Conservation (phyloP, 2,888 invertebrate species). For the Cryptus viduatorius region DNA sequence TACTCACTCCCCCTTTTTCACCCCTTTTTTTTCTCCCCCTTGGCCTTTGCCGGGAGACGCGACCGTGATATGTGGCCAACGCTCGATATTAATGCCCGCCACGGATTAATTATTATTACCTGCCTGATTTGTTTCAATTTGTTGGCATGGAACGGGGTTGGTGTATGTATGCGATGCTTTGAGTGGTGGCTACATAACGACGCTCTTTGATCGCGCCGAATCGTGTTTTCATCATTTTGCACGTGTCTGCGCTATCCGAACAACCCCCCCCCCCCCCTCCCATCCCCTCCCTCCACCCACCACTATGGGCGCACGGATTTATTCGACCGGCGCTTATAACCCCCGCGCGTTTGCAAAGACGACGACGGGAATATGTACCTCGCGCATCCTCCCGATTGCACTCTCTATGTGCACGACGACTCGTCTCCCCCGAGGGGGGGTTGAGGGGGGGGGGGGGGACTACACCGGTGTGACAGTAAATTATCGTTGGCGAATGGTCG, state of each 20-base stretch:
- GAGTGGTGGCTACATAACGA: conserved; percentile 11
- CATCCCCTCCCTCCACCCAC: not conserved
- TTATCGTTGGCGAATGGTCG: conserved; percentile 51
- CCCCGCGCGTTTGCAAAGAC: conserved; percentile 59
- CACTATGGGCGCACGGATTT: conserved; percentile 34
- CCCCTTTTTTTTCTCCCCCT: conserved; percentile 43
- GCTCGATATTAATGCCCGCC: conserved; percentile 81
- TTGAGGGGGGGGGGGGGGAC: no score
- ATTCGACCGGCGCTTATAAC: conserved; percentile 56
- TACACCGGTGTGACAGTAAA: conserved; percentile 59
- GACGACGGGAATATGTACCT: conserved; percentile 27
- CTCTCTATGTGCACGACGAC: not conserved
- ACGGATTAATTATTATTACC: conserved; percentile 84
- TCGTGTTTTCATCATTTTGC: conserved; percentile 79
- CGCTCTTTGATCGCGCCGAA: conserved; percentile 82
- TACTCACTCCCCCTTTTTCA: conserved; percentile 37
- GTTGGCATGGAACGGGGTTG: conserved; percentile 65
- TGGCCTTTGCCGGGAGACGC: conserved; percentile 47
- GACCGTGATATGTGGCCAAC: conserved; percentile 74
- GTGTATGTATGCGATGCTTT: not conserved
- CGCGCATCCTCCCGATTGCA: conserved; percentile 8
- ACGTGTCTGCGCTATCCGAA: conserved; percentile 71
- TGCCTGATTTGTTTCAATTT: conserved; percentile 83
- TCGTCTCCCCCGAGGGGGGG: no score
- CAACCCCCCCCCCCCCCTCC: conserved; percentile 39